Evolutionary conservation across 2,113 vertebrate genomes (phyloP).

Genomic region (Gorsachius goisagi): DNA sequence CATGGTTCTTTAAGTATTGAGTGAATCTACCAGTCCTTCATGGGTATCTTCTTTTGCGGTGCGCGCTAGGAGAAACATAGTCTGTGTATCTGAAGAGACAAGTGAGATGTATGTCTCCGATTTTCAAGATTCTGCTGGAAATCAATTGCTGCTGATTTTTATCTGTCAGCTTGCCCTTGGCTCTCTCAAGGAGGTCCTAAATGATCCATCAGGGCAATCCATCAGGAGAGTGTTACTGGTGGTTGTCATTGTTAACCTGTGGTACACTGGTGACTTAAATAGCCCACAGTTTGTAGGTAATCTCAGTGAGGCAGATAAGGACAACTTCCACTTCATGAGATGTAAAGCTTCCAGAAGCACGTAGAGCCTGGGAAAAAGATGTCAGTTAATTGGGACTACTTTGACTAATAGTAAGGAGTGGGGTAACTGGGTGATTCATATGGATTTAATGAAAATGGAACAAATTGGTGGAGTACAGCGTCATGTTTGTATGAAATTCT

Average conservation of each 20-base stretch:
- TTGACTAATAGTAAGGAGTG: background rate
- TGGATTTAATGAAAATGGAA: background rate
- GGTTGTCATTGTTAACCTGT: constrained; percentile 36
- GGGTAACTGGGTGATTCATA: background rate
- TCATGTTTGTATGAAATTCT: background rate
- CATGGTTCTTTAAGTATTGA: background rate
- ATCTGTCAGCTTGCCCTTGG: constrained; percentile 56
- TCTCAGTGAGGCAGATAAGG: constrained; percentile 29
- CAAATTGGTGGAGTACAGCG: background rate
- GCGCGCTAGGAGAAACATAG: background rate
- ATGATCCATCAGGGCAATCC: constrained; percentile 50
- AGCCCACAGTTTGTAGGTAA: constrained; percentile 12
- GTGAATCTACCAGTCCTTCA: background rate
- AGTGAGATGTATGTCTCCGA: constrained; percentile 25
- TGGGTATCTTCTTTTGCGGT: constrained; percentile 8
- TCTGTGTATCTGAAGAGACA: background rate
- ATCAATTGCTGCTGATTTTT: constrained; percentile 58
- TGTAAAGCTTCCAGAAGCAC: background rate
- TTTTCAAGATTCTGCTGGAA: constrained; percentile 52
- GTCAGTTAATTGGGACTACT: background rate
- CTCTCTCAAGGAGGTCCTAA: constrained; percentile 18
- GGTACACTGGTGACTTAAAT: constrained; percentile 26
- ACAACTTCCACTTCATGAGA: background rate
- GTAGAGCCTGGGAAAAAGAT: background rate
- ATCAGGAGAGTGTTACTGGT: constrained; percentile 42